Evolutionary conservation across 2,888 invertebrate species (phyloP), one percentile per base, ranked within the genome.

Genomic region (Agrotis puta): DNA sequence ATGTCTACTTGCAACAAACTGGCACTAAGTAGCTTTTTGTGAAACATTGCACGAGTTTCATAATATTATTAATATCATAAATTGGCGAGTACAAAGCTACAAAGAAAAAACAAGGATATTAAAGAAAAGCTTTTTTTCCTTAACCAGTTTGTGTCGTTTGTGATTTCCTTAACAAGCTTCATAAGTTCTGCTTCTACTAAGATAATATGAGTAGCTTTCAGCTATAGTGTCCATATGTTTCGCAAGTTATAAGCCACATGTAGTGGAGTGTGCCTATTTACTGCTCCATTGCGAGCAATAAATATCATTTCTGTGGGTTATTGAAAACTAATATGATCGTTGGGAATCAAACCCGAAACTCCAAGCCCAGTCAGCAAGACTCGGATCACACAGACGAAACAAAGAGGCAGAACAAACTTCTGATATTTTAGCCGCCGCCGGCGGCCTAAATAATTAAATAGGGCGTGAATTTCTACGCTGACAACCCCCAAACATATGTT

Each of bases 31-130:
- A 57, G 67, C 56, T 47, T 50, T 64, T 22, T 65, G 47, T 59
- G 65, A 43, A 56, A 61, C 39, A 48, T 53, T 43, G 22, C 48
- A 45, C 20, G 20, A 16, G n/a, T 39, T 39, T 71, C 50, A 43
- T 27, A 14, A 57, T 71, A 20, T 61, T 78, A 72, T 53, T 71
- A 71, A 54, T 75, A 72, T 47, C 78, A 50, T 59, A 59, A 50
- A 79, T 73, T 48, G 39, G 18, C 47, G 57, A 22, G 13, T 14
- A 50, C n/a, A 39, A 51, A 33, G 18, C 43, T 51, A 22, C 22
- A 33, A 20, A 70, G 18, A 24, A 51, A 67, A 43, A n/a, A 39
- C 16, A 20, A 50, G 9, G 24, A 39, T 16, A 43, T n/a, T 14
- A 14, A 50, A 22, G n/a, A 68, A 24, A 39, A 14, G 24, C 14